Conservation (phyloP, 2,888 invertebrate species). For the Thecophora atra region DNA sequence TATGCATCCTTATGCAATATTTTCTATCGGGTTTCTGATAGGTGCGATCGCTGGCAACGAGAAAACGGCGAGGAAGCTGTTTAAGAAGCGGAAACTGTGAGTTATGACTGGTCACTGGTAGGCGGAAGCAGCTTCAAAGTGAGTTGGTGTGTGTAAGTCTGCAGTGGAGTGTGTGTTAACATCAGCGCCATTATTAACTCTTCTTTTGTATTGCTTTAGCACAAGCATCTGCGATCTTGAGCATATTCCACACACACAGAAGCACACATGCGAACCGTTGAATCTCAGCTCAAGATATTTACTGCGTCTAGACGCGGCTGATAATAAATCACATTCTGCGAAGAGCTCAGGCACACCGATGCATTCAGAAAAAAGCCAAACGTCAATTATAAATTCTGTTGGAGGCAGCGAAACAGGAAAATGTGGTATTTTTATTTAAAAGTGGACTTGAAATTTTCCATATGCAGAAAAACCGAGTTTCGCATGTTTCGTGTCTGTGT, state of each 20-base stretch:
- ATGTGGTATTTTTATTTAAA: no score
- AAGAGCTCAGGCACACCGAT: background rate
- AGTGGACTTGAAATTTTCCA: no score
- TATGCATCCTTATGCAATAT: background rate
- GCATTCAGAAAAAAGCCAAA: background rate
- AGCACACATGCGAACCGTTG: slow-evolving; percentile 6
- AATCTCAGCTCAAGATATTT: slow-evolving; percentile 34
- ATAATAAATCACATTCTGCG: slow-evolving; percentile 19
- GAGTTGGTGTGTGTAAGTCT: slow-evolving; percentile 1
- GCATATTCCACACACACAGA: slow-evolving; percentile 1
- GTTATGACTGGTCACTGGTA: slow-evolving; percentile 11
- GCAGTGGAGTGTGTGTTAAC: background rate
- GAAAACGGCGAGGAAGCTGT: slow-evolving; percentile 2
- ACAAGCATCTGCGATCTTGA: background rate
- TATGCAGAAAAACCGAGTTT: no score
- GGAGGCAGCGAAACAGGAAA: background rate
- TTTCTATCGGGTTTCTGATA: slow-evolving; percentile 14
- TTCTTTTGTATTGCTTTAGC: slow-evolving; percentile 4
- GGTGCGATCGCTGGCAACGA: slow-evolving; percentile 13
- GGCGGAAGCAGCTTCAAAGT: background rate
- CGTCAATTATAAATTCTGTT: background rate
- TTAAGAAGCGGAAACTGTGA: slow-evolving; percentile 16
- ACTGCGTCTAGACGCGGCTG: slow-evolving; percentile 32
- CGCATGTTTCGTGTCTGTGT: no score
- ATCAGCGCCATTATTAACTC: slow-evolving; percentile 2